A percentile compares a stretch with the other conserved stretches of the same genome.
These are phyloP conservation scores for Batillaria attramentaria DNA, from an alignment of 1,140 invertebrate species.

Conservation along the genomic window DNA sequence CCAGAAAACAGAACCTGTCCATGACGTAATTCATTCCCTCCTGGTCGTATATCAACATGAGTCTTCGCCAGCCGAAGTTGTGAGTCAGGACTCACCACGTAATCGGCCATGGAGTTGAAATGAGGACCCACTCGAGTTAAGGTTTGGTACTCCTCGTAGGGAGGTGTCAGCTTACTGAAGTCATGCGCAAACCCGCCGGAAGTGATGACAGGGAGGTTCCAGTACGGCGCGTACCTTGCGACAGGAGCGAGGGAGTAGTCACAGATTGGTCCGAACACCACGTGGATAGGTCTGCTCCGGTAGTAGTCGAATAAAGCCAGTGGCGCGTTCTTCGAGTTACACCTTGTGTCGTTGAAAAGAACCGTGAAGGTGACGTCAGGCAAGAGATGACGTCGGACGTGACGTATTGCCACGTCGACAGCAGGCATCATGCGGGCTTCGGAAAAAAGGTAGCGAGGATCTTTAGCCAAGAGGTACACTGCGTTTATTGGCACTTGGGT, in stretches of 20 bases:
- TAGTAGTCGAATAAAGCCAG: conserved; percentile 63
- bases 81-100: too few species aligned
- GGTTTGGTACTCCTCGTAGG: conserved; percentile 46
- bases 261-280: conserved; percentile 91
- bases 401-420: conserved; percentile 50
- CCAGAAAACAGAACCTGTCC: conserved; percentile 74
- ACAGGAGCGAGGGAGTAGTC: conserved; percentile 94
- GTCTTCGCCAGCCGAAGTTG: conserved; percentile 78
- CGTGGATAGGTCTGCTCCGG: conserved; percentile 67
- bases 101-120: conserved; percentile 81
- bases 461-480: conserved; percentile 24
- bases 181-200: conserved; percentile 87
- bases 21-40: conserved; percentile 74
- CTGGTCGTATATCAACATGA: conserved; percentile 81
- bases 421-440: conserved; percentile 43
- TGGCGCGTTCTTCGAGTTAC: conserved; percentile 66
- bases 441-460: conserved; percentile 46
- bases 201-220: conserved; percentile 90
- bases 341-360: conserved; percentile 63
- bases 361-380: conserved; percentile 46
- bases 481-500: background rate
- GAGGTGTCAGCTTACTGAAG: conserved; percentile 74
- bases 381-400: conserved; percentile 28
- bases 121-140: conserved; percentile 72
- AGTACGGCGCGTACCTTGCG: conserved; percentile 87